Conservation (phyloP, 2,888 invertebrate genomes). For the Psococerastis gibbosa region DNA sequence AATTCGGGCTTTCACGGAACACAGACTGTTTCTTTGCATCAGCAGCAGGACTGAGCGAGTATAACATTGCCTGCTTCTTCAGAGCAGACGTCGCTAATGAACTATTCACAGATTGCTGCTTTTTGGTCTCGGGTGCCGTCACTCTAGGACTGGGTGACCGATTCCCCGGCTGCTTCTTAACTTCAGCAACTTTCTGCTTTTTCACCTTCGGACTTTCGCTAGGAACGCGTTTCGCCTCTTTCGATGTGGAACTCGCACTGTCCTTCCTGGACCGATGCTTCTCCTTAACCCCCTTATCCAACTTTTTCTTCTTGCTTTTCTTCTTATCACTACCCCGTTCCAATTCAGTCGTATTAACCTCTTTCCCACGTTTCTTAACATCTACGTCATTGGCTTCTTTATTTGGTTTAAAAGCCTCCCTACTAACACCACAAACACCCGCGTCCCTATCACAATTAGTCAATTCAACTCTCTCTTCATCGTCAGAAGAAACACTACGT, state of each 20-base stretch:
- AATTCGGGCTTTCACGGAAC: too few relatives aligned
- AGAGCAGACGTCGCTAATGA: too few relatives aligned
- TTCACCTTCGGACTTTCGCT: not conserved
- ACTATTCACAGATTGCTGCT: too few relatives aligned
- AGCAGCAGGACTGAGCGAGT: not conserved
- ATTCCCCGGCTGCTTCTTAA: too few relatives aligned
- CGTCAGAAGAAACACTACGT: not conserved
- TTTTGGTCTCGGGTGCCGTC: too few relatives aligned
- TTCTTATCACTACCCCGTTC: not conserved
- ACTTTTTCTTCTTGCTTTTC: not conserved
- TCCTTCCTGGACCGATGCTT: not conserved
- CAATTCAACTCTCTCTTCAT: not conserved
- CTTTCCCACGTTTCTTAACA: not conserved
- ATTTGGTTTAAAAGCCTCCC: not conserved
- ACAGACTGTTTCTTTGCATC: not conserved
- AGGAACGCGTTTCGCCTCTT: not conserved
- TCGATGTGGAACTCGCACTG: not conserved
- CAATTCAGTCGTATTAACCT: not conserved
- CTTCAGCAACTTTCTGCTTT: not conserved
- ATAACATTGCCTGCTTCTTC: too few relatives aligned
- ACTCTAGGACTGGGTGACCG: too few relatives aligned
- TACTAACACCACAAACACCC: too few relatives aligned
- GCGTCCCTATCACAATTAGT: not conserved
- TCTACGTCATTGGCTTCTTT: not conserved
- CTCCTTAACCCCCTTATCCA: not conserved